These are phyloP conservation scores for Lithophane socia DNA, from an alignment of 2,888 invertebrate genomes.

Conservation along the genomic window DNA sequence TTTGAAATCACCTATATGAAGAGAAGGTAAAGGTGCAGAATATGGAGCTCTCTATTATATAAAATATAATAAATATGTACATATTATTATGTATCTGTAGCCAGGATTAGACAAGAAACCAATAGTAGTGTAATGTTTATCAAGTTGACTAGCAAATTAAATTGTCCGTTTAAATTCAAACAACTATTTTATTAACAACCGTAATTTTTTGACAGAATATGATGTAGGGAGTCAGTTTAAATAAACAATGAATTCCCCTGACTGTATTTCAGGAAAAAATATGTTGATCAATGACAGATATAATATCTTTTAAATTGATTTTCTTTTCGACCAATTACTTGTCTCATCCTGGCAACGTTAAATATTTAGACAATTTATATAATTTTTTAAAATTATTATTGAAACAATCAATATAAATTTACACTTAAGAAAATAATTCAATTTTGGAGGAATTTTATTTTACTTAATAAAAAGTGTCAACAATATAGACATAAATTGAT, in stretches of 20 bases:
- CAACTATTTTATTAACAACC: no score
- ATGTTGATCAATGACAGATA: neutral
- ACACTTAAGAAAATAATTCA: conserved; percentile 13
- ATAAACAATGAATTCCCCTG: neutral
- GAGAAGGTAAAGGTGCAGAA: neutral
- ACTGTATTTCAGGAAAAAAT: neutral
- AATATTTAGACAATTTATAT: conserved; percentile 20
- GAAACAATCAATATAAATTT: neutral
- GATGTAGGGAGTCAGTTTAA: neutral
- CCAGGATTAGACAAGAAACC: conserved; percentile 4
- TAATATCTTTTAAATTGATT: neutral
- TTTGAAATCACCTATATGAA: neutral
- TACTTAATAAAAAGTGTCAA: neutral
- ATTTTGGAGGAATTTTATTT: conserved; percentile 35
- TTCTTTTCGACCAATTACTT: neutral
- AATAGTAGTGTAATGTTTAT: neutral
- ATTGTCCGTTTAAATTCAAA: neutral
- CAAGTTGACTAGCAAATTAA: neutral
- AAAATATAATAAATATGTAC: conserved; percentile 2
- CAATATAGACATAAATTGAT: neutral
- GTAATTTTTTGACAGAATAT: neutral
- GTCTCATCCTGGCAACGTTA: neutral
- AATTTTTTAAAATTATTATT: conserved; percentile 20
- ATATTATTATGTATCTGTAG: conserved; percentile 5
- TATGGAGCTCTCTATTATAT: conserved; percentile 22